A percentile compares a stretch with the other conserved stretches of the same genome.
phyloP scores from a whole-genome alignment of 2,797 vertebrate species.

The Sylvilagus floridanus region DNA sequence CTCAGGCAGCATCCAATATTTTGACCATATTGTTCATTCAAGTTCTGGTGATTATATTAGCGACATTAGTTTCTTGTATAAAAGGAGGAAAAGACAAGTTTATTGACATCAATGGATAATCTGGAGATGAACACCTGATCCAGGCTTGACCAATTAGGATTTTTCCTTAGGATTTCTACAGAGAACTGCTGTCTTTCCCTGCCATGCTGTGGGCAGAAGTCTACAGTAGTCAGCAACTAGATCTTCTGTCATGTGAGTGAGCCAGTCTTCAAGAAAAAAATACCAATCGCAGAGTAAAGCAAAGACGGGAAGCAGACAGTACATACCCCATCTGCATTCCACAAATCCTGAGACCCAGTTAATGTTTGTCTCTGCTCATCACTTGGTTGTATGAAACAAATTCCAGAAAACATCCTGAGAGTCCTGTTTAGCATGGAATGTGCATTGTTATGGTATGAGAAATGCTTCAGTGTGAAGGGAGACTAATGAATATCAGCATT shows the following conservation, averaged over 20 bases:
- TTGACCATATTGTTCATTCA: neutral
- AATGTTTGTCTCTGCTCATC: neutral
- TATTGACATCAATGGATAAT: neutral
- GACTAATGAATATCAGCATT: neutral
- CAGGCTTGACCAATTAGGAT: neutral
- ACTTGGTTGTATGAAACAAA: neutral
- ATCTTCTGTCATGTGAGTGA: neutral
- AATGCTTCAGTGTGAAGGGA: neutral
- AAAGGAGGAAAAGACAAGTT: conserved; percentile 1
- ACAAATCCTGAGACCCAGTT: neutral
- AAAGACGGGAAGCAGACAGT: neutral
- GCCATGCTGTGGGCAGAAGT: neutral
- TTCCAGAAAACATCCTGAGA: neutral
- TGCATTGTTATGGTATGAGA: neutral
- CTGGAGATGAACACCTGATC: neutral
- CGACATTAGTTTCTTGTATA: neutral
- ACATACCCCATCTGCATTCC: neutral
- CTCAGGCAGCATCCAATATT: neutral
- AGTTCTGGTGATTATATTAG: neutral
- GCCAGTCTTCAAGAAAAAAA: neutral
- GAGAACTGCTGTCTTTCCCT: neutral
- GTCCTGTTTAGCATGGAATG: neutral
- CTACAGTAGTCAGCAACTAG: neutral
- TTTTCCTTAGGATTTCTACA: neutral
- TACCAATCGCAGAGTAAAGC: neutral